Conservation (phyloP, 2,113 vertebrate genomes). For the Paratilapia polleni region DNA sequence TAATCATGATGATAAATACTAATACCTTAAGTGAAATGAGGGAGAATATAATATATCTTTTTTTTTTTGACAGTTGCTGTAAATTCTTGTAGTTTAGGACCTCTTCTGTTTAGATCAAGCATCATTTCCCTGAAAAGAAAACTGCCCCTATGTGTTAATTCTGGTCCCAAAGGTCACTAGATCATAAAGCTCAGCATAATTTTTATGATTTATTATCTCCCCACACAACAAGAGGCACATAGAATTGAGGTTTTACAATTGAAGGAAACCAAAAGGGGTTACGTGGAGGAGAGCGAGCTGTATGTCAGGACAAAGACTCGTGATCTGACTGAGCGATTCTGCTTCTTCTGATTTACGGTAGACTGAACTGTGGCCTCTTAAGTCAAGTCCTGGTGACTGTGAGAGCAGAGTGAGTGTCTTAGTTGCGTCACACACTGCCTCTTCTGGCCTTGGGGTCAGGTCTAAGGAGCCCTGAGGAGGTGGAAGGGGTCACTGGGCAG, state of each 20-base stretch:
- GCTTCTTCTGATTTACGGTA: conserved; percentile 44
- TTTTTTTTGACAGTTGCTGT: background rate
- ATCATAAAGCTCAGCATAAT: conserved; percentile 28
- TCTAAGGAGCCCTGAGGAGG: conserved; percentile 26
- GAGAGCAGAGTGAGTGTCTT: conserved; percentile 27
- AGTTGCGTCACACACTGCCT: conserved; percentile 60
- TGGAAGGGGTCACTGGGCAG: conserved; percentile 30
- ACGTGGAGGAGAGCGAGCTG: background rate
- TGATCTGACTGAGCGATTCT: conserved; percentile 19
- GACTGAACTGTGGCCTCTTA: conserved; percentile 44
- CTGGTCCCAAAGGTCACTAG: background rate
- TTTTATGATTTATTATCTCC: background rate
- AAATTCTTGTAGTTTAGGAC: background rate
- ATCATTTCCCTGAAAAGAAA: fast-evolving
- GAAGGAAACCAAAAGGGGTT: conserved; percentile 56
- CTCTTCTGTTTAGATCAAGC: background rate
- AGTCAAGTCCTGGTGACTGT: conserved; percentile 16
- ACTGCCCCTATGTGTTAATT: background rate
- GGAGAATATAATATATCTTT: no score
- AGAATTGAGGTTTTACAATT: conserved; percentile 56
- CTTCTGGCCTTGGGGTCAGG: conserved; percentile 42
- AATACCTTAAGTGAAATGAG: no score
- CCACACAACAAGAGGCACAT: background rate
- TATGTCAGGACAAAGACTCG: conserved; percentile 31
- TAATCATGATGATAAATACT: background rate